Conservation (phyloP, 2,888 invertebrate species). For the Caenorhabditis imperialis region DNA sequence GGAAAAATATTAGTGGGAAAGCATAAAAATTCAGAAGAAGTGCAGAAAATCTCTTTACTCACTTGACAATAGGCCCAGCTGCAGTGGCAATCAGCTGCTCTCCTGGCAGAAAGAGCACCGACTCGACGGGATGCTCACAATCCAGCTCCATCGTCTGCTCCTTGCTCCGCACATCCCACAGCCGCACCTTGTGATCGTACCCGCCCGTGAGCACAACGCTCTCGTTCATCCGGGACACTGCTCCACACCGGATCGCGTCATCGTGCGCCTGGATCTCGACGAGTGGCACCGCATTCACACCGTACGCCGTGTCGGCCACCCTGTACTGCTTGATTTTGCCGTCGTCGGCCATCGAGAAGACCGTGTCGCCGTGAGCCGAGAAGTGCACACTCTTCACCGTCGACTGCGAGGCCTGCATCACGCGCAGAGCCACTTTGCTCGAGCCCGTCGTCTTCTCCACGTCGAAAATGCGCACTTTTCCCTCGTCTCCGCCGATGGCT, state of each 20-base stretch:
- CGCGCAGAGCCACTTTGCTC: conserved; percentile 81
- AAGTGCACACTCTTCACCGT: conserved; percentile 54
- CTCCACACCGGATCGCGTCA: conserved; percentile 72
- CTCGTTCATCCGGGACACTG: conserved; percentile 60
- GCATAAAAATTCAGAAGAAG: background rate
- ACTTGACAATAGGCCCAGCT: conserved; percentile 80
- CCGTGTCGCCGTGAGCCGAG: conserved; percentile 52
- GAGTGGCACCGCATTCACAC: conserved; percentile 53
- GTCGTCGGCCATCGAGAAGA: conserved; percentile 74
- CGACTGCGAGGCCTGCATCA: conserved; percentile 54
- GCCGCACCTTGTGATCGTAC: conserved; percentile 82
- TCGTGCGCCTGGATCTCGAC: conserved; percentile 67
- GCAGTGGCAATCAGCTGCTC: conserved; percentile 92
- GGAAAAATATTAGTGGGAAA: too few relatives aligned
- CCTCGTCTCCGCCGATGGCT: conserved; percentile 91
- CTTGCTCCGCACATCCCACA: conserved; percentile 84
- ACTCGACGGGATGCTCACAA: conserved; percentile 92
- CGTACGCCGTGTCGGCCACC: conserved; percentile 59
- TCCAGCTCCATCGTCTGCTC: conserved; percentile 81
- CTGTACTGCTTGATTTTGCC: conserved; percentile 71
- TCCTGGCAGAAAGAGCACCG: conserved; percentile 88
- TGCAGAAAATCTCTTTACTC: conserved; percentile 10
- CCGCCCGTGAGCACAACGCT: conserved; percentile 72
- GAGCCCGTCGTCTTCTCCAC: conserved; percentile 81
- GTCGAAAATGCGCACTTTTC: conserved; percentile 90